Evolutionary conservation across 37 sponge, comb jelly and placozoan genomes (phyloP), one percentile per base, ranked within the genome.

Genomic region (Beroe forskalii): DNA sequence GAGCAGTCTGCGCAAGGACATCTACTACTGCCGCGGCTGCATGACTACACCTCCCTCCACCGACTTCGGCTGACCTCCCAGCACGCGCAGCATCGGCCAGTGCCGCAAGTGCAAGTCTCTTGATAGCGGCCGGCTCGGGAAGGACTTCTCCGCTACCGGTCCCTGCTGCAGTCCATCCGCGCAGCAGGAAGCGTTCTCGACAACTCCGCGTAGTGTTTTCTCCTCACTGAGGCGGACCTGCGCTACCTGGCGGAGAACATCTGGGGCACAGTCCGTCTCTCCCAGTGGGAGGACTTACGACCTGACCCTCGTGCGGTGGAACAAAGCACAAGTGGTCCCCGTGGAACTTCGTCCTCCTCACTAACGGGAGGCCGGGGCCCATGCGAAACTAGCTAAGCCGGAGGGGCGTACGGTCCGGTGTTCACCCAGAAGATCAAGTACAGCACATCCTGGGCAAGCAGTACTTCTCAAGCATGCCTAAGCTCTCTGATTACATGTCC

Each of bases 311-410:
- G 91, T 92, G 12, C 91, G 97, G 6, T 97, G 97, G 97, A 94
- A 97, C 48, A 55, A 0, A 61, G 6, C 31, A 91, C 28, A 92
- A 91, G 35, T 97, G 97, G 97, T 92, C 94, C 0, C 97, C 97
- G 0, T 97, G 97, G 97, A 97, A 97, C 92, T 93, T 93, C 44
- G 60, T 97, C 0, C 91, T 95, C 12, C 92, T 97, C 41, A 95
- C 94, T 27, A 90, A 90, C 32, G 94, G 17, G 97, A 97, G 67
- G 96, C 92, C 8, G 27, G 72, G 32, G 92, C 64, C 23, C 97
- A 97, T 42, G 23, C 14, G 31, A 91, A 91, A 63, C 91, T 97
- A 60, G 91, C 90, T 22, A 40, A 90, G 40, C 76, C 92, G 6
- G 35, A 60, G 12, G 92, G 93, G 92, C 93, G 0, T 97, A 97